These are phyloP conservation scores for Pinctada fucata DNA, from an alignment of 2,888 invertebrate genomes.

Conservation along the genomic window DNA sequence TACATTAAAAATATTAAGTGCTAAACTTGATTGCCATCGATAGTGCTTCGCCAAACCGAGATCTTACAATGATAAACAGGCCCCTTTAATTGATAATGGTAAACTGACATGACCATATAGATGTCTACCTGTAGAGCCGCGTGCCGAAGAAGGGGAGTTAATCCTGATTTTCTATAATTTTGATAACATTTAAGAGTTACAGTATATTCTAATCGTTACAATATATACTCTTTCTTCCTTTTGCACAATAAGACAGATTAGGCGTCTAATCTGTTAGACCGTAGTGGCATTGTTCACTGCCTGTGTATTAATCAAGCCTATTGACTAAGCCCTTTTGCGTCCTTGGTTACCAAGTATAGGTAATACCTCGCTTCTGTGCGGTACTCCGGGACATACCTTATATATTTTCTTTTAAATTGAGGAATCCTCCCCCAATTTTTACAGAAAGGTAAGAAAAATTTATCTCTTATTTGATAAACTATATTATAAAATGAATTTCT, in stretches of 20 bases:
- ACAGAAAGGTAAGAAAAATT: not conserved
- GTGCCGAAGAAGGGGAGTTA: not conserved
- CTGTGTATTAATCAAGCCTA: constrained; percentile 38
- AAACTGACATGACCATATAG: not conserved
- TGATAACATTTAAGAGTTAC: constrained; percentile 15
- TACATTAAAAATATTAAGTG: too few species aligned
- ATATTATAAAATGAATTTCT: constrained; percentile 1
- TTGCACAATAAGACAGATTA: constrained; percentile 7
- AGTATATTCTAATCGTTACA: not conserved
- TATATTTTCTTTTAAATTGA: not conserved
- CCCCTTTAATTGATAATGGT: not conserved
- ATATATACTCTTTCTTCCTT: not conserved
- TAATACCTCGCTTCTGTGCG: not conserved
- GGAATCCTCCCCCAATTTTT: not conserved
- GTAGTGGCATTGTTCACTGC: constrained; percentile 18
- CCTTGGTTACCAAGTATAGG: constrained; percentile 38
- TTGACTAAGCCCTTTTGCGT: constrained; percentile 39
- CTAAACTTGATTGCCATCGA: too few species aligned
- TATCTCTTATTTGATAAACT: not conserved
- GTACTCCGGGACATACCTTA: not conserved
- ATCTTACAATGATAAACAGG: not conserved
- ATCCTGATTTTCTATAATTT: not conserved
- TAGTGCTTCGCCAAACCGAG: not conserved
- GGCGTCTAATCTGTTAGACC: not conserved
- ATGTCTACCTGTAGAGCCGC: not conserved